Evolutionary conservation across 2,113 vertebrate genomes (phyloP), one percentile per base, ranked within the genome.

Genomic region (Rhadina sibilatrix): DNA sequence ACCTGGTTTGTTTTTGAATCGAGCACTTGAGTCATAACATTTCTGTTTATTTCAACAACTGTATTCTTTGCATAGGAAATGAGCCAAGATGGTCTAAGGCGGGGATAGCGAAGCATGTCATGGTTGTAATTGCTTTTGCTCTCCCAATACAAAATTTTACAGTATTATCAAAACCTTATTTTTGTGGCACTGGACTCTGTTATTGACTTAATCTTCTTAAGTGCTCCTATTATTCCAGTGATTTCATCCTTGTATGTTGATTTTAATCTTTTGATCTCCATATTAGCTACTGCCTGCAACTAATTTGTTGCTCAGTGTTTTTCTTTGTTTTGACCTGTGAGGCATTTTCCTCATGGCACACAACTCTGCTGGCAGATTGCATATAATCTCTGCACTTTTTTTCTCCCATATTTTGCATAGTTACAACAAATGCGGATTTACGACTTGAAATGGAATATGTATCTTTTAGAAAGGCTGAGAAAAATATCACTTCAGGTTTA

Each of bases 271-370:
- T 97, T 92, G 95, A 98, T 97, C 98, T 97, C 92, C 97, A 97
- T 97, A 97, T 98, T 98, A 97, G 97, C 97, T 97, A 97, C 98
- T 97, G 97, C 98, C 98, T 98, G 97, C 91, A 96, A 97, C 97
- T 98, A 98, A 98, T 98, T 99, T 98, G 97, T 98, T 98, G 98
- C 98, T 98, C 97, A 97, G 96, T 96, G 97, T 97, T 98, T 98
- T 97, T 95, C 97, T 97, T 94, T 97, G 97, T 98, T 97, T 97
- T 98, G 98, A 98, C 98, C 97, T 97, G 97, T 94, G 97, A 95
- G 53, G 88, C 91, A 95, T 98, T 96, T 97, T 98, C 97, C 94
- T 98, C 97, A 98, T 98, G 96, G 96, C 80, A 97, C 97, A 98
- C 96, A 97, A 97, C 98, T 98, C 96, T 97, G 96, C 96, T 92